phyloP scores from a whole-genome alignment of 2,797 vertebrate species.

The Calcarius lapponicus region DNA sequence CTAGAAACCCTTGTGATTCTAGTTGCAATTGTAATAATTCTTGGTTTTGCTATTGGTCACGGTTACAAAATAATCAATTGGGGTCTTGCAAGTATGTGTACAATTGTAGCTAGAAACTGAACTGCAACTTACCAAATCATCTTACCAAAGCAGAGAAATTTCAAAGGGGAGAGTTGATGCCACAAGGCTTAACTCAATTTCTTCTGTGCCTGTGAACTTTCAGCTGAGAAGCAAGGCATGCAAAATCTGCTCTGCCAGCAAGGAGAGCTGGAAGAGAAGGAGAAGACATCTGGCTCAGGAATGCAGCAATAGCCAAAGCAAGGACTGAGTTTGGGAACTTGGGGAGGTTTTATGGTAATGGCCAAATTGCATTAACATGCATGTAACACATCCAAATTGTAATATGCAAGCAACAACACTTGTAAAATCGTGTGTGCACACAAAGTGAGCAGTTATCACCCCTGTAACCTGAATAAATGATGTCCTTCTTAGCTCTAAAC shows the following conservation, averaged over 20 bases:
- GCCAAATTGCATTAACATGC: background rate
- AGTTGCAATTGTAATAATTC: background rate
- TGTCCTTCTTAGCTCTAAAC: background rate
- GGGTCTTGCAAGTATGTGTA: fast-evolving
- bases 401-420: background rate
- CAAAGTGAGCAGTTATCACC: background rate
- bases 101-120: no score
- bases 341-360: background rate
- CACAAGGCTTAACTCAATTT: background rate
- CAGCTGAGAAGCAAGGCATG: background rate
- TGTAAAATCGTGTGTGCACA: background rate
- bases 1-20: background rate
- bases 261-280: background rate
- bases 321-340: background rate
- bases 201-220: background rate
- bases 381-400: background rate
- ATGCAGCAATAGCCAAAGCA: background rate
- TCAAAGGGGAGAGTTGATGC: background rate
- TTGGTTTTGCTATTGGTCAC: background rate
- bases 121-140: background rate
- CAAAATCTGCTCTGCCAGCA: background rate
- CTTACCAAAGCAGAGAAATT: background rate
- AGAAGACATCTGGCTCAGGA: background rate
- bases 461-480: background rate
- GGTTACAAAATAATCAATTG: background rate